Conservation (phyloP, 2,888 invertebrate genomes). For the Athalia circularis region DNA sequence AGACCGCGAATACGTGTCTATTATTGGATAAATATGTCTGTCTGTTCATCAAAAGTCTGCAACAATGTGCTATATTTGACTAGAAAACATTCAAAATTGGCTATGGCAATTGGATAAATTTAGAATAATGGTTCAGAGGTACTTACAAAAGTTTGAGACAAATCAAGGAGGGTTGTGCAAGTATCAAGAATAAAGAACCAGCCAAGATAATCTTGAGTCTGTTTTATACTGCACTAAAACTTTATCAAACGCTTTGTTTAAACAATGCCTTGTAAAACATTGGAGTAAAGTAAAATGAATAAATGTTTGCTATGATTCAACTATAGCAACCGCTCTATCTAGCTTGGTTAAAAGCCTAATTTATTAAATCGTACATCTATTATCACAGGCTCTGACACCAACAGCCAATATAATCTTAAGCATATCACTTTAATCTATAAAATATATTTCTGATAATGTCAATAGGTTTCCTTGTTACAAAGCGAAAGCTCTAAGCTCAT, state of each 20-base stretch:
- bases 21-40: no score
- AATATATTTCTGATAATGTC: conserved; percentile 16
- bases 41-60: no score
- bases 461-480: not conserved
- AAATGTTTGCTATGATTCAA: conserved; percentile 23
- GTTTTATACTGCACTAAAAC: conserved; percentile 32
- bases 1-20: no score
- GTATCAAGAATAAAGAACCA: conserved; percentile 24
- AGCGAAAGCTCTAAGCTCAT: not conserved
- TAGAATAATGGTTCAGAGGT: not conserved
- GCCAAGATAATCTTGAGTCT: not conserved
- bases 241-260: conserved; percentile 24
- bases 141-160: conserved; percentile 7
- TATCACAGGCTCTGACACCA: conserved; percentile 7
- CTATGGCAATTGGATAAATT: no score
- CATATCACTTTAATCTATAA: conserved; percentile 20
- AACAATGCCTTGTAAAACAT: conserved; percentile 5
- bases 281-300: not conserved
- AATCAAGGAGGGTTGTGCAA: not conserved
- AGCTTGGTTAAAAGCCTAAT: conserved; percentile 1
- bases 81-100: no score
- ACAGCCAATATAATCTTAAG: conserved; percentile 31
- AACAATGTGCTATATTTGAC: no score
- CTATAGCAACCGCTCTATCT: not conserved
- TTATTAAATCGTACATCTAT: not conserved